These are phyloP conservation scores for Ovibos moschatus DNA, from an alignment of 2,113 vertebrate species.

Conservation along the genomic window DNA sequence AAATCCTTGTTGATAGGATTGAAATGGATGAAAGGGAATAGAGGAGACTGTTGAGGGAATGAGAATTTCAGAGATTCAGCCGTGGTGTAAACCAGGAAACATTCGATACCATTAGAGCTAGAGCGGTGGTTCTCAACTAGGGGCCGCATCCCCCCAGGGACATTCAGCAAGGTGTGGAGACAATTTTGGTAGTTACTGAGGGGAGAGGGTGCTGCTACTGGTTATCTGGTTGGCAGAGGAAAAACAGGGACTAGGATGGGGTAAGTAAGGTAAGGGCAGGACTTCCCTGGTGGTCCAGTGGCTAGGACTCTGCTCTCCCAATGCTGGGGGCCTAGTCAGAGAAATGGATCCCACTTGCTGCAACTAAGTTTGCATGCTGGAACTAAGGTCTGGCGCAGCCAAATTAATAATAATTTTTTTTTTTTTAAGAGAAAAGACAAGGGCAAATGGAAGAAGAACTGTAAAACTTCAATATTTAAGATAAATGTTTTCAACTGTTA, in stretches of 20 bases:
- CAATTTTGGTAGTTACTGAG: not conserved
- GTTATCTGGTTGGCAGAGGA: not conserved
- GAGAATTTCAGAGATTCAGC: not conserved
- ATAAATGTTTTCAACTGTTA: not conserved
- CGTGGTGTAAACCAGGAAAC: not conserved
- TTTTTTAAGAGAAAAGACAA: not conserved
- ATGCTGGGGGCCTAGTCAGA: not conserved
- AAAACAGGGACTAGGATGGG: not conserved
- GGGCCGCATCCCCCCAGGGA: not conserved
- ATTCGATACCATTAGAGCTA: not conserved
- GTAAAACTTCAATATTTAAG: not conserved
- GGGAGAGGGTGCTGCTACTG: not conserved
- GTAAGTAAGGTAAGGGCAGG: not conserved
- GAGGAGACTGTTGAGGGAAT: not conserved
- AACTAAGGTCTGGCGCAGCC: not conserved
- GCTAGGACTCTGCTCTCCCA: not conserved
- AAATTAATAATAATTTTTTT: not conserved
- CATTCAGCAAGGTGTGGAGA: not conserved
- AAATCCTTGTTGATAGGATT: not conserved
- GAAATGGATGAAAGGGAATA: not conserved
- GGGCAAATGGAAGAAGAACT: not conserved
- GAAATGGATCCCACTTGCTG: not conserved
- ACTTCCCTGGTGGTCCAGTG: not conserved
- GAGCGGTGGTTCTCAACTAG: not conserved
- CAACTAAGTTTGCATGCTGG: not conserved